phyloP scores from a whole-genome alignment of 2,797 vertebrate species.

The Mycteria americana region DNA sequence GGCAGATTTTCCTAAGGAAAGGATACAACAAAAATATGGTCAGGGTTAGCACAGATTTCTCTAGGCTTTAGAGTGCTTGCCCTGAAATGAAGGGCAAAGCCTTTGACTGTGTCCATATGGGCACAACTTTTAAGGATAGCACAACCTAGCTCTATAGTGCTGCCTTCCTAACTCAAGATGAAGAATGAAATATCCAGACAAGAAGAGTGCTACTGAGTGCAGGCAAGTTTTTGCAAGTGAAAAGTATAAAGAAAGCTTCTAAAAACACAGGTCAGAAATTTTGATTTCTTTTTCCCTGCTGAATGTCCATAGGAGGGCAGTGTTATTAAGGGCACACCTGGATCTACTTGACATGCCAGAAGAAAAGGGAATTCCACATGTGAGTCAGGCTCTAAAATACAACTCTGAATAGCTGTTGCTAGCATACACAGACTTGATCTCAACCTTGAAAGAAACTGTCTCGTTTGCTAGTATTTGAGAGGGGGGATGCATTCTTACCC shows the following conservation, averaged over 20 bases:
- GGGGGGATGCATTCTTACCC: fast-evolving
- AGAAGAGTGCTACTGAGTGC: not conserved
- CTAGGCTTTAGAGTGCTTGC: not conserved
- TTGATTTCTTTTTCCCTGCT: not conserved
- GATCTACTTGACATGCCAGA: not conserved
- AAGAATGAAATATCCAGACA: not conserved
- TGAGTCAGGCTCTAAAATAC: not conserved
- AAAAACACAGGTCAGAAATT: not conserved
- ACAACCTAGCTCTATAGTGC: not conserved
- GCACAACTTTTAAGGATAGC: not conserved
- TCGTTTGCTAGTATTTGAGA: not conserved
- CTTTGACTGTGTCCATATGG: not conserved
- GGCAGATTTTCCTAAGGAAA: not conserved
- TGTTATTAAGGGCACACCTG: not conserved
- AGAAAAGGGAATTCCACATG: not conserved
- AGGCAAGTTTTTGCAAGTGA: not conserved
- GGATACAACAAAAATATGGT: not conserved
- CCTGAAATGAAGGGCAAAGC: not conserved
- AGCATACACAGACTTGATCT: not conserved
- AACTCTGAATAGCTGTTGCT: not conserved
- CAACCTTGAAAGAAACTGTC: not conserved
- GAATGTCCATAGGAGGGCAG: not conserved
- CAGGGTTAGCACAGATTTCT: not conserved
- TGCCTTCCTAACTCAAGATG: not conserved
- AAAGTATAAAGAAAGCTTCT: not conserved